Conservation (phyloP, 2,888 invertebrate species). For the Acronicta alni region DNA sequence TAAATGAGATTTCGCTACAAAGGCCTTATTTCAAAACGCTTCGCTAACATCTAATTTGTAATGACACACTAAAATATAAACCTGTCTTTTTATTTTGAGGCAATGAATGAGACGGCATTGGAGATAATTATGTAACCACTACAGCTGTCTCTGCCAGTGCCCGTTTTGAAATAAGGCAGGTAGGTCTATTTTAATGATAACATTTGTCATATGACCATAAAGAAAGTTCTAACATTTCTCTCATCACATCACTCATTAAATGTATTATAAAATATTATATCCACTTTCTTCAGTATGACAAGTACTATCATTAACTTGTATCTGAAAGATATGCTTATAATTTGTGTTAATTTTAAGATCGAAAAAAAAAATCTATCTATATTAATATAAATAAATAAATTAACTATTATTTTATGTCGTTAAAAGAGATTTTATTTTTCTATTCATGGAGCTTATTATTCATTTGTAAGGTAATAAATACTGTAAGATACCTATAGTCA, state of each 20-base stretch:
- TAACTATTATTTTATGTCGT: conserved; percentile 76
- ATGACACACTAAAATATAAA: too few relatives aligned
- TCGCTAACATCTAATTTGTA: too few relatives aligned
- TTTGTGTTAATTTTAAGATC: conserved; percentile 58
- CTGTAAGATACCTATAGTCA: conserved; percentile 83
- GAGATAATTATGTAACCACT: too few relatives aligned
- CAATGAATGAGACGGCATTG: too few relatives aligned
- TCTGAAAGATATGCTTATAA: conserved; percentile 35
- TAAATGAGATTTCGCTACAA: conserved; percentile 4
- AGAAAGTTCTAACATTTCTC: neutral
- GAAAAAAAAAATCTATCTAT: conserved; percentile 58
- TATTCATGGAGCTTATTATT: conserved; percentile 77
- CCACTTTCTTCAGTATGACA: conserved; percentile 32
- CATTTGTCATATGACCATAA: conserved; percentile 42
- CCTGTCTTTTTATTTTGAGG: too few relatives aligned
- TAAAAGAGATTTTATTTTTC: conserved; percentile 81
- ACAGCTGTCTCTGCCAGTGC: too few relatives aligned
- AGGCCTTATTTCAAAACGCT: too few relatives aligned
- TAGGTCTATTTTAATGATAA: conserved; percentile 19
- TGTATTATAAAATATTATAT: neutral
- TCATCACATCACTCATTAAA: neutral
- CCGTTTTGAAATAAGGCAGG: too few relatives aligned
- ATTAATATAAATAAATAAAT: conserved; percentile 74
- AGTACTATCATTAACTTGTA: conserved; percentile 31
- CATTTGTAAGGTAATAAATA: conserved; percentile 81